Evolutionary conservation across 2,888 invertebrate genomes (phyloP).

Genomic region (Galerucella nymphaeae): DNA sequence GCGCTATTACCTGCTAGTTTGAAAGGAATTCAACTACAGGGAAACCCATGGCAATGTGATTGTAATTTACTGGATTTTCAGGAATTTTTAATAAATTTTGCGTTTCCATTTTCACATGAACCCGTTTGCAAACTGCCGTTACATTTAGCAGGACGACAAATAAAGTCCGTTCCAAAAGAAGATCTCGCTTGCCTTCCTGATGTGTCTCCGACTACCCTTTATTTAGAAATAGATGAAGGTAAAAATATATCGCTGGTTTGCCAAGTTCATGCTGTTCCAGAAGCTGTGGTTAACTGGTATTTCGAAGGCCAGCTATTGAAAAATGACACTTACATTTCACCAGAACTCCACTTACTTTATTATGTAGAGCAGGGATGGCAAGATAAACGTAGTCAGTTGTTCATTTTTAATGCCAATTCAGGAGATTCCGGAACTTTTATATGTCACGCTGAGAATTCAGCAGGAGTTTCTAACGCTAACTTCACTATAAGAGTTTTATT

Average conservation of each 20-base stretch:
- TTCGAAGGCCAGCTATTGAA: conserved; percentile 83
- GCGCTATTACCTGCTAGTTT: conserved; percentile 79
- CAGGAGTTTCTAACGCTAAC: conserved; percentile 82
- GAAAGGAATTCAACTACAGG: conserved; percentile 83
- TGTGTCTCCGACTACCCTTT: conserved; percentile 78
- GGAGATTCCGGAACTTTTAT: conserved; percentile 87
- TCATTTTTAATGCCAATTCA: conserved; percentile 79
- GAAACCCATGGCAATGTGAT: conserved; percentile 91
- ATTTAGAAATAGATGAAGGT: conserved; percentile 81
- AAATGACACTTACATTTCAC: conserved; percentile 76
- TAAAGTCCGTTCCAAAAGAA: conserved; percentile 74
- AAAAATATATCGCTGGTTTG: conserved; percentile 84
- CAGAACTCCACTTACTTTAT: conserved; percentile 75
- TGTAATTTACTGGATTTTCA: conserved; percentile 83
- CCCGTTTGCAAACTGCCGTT: conserved; percentile 80
- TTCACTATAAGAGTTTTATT: conserved; percentile 82
- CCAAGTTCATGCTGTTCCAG: conserved; percentile 80
- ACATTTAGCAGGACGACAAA: conserved; percentile 69
- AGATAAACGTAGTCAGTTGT: conserved; percentile 80
- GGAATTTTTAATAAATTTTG: conserved; percentile 80
- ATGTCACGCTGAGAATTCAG: conserved; percentile 87
- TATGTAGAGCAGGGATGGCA: conserved; percentile 77
- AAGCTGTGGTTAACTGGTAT: conserved; percentile 83
- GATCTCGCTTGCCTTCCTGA: conserved; percentile 86
- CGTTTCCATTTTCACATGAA: conserved; percentile 81